Evolutionary conservation across 2,113 vertebrate species (phyloP), one percentile per base, ranked within the genome.

Genomic region (Hyla sarda): DNA sequence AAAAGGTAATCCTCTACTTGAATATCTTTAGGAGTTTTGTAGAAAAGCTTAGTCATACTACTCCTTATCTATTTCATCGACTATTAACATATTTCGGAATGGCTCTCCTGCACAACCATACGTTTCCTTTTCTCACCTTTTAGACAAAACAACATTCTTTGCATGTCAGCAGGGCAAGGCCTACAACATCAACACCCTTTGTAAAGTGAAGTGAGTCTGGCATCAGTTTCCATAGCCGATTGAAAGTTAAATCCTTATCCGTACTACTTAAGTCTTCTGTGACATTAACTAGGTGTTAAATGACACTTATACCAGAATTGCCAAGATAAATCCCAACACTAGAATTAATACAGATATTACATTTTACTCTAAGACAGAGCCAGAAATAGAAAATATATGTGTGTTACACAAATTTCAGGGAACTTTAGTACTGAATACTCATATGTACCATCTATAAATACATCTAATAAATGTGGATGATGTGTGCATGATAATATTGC

Each of bases 251-350:
- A 71, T 45, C 37, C 34, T 45, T 34, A 32, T 65, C 62, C 41
- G 13, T 65, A 65, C 34, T 69, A 69, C 65, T 34, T 34, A 34
- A 69, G 30, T 34, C 30, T 69, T 19, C 65, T 34, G 30, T 69
- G 30, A 69, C 30, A 69, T 19, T 69, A 69, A 69, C 65, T 34
- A 69, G 16, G 65, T 69, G 62, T 67, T 67, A 30, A 67, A 17
- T 67, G 62, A 67, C 23, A 67, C 62, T 69, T 69, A 69, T 69
- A 34, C 30, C 9, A 34, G 1, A 34, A 69, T 8, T 1, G 30
- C 65, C 14, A 69, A 69, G 65, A 69, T 69, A 17, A 69, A 19
- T 34, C 30, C 17, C 28, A 17, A 21, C 30, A 32, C 16, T 32
- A 69, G 12, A 65, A 62, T 25, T 28, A 28, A 62, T 62, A 62